Evolutionary conservation across 2,797 vertebrate genomes (phyloP), one percentile per base, ranked within the genome.

Genomic region (Neostethus bicornis): DNA sequence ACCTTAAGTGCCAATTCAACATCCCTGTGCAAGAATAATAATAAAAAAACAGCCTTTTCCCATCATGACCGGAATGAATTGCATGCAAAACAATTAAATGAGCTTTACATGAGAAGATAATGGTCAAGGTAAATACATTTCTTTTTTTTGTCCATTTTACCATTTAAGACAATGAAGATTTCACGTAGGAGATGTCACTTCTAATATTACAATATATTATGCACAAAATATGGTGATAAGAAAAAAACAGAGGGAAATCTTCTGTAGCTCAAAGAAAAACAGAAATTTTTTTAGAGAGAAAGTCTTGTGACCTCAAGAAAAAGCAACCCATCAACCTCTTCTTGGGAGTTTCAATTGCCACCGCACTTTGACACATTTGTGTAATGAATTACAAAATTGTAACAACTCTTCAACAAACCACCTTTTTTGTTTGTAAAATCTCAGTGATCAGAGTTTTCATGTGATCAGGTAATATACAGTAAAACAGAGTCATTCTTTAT

Each of bases 71-170:
- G 81, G 84, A 80, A 84, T 79, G 79, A 71, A 84, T 83, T 81
- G 80, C 90, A 91, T 92, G 89, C 90, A 90, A 88, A 88, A 89
- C 61, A 80, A 82, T 84, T 69, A 83, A 62, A 77, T 86, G 69
- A 81, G 53, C 68, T 87, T 85, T 80, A 86, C 75, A 83, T 80
- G 76, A 69, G 66, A 72, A 85, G 78, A 80, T 77, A 78, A 87
- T 74, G 79, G 61, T 75, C 52, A 62, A 60, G 62, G 70, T 85
- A 86, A 87, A 87, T 88, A 86, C 76, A 85, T 78, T 80, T 85
- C 68, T 79, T 81, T 79, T n/a, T n/a, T n/a, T n/a, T 81, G 79
- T 70, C 61, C 60, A 74, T 82, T 76, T 83, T 71, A 75, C 69
- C 62, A 78, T 83, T 70, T 79, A 61, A 80, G 76, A 84, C 62